phyloP scores from a whole-genome alignment of 2,797 vertebrate species.

The Pelodytes ibericus region DNA sequence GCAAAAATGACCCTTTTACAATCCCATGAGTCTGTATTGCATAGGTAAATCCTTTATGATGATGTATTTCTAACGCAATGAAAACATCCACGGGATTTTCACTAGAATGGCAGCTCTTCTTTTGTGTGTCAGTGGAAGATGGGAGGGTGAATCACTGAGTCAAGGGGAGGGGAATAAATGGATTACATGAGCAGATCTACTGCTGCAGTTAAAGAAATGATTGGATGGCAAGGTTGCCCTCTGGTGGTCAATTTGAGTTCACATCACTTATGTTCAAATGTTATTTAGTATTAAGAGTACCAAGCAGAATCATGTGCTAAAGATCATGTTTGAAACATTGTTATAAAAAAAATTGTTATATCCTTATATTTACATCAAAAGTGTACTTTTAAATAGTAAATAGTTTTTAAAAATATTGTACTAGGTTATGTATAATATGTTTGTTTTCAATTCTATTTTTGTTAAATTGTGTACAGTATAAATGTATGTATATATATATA shows the following conservation, averaged over 20 bases:
- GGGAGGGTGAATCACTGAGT: slow-evolving; percentile 52
- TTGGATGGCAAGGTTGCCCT: slow-evolving; percentile 18
- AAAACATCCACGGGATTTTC: neutral
- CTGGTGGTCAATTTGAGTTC: neutral
- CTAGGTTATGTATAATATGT: too few species aligned
- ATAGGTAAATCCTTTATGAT: slow-evolving; percentile 71
- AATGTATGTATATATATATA: too few species aligned
- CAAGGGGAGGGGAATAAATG: slow-evolving; percentile 27
- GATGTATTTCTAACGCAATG: neutral
- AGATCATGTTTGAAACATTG: too few species aligned
- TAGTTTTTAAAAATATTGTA: too few species aligned
- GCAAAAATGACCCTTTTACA: neutral
- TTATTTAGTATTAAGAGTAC: too few species aligned
- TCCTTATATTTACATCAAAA: too few species aligned
- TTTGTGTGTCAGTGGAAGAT: slow-evolving; percentile 29
- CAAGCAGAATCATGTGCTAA: too few species aligned
- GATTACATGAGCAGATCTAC: slow-evolving; percentile 10
- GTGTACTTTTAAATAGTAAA: too few species aligned
- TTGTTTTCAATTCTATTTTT: too few species aligned
- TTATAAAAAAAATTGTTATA: too few species aligned
- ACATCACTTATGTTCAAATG: neutral
- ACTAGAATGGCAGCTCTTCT: slow-evolving; percentile 22
- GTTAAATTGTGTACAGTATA: too few species aligned
- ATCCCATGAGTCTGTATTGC: slow-evolving; percentile 66
- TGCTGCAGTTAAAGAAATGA: slow-evolving; percentile 8